Conservation (phyloP, 53 echinoderm and acorn worm species). For the Apostichopus leukothele region DNA sequence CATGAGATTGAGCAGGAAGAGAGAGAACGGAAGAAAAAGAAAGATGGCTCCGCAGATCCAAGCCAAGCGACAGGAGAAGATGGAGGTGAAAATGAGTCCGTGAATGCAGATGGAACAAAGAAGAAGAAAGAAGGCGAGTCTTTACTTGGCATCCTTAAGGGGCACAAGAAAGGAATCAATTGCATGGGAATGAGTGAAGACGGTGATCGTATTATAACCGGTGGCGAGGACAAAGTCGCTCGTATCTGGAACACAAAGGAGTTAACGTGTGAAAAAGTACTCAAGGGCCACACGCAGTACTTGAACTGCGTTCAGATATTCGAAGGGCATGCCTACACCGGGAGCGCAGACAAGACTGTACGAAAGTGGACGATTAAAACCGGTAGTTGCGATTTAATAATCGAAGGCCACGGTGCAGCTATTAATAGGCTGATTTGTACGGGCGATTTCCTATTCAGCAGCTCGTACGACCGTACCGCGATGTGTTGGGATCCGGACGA, state of each 20-base stretch:
- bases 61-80: conserved; percentile 57
- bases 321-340: conserved; percentile 85
- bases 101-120: conserved; percentile 64
- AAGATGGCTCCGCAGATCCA: conserved; percentile 48
- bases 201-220: conserved; percentile 71
- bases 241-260: conserved; percentile 73
- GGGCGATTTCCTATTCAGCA: conserved; percentile 94
- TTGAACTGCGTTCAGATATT: conserved; percentile 86
- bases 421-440: conserved; percentile 93
- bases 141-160: conserved; percentile 62
- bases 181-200: conserved; percentile 88
- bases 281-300: conserved; percentile 88
- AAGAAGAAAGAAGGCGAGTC: conserved; percentile 67
- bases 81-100: conserved; percentile 47
- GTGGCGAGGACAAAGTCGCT: conserved; percentile 86
- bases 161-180: conserved; percentile 87
- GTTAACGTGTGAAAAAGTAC: conserved; percentile 27
- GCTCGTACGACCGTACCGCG: conserved; percentile 97
- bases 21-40: conserved; percentile 65
- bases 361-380: conserved; percentile 84
- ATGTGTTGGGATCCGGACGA: conserved; percentile 99
- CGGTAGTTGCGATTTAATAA: conserved; percentile 64
- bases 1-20: conserved; percentile 80
- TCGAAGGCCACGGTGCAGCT: conserved; percentile 88
- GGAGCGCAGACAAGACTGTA: conserved; percentile 84